Evolutionary conservation across 2,113 vertebrate genomes (phyloP), one percentile per base, ranked within the genome.

Genomic region (Neofelis nebulosa): DNA sequence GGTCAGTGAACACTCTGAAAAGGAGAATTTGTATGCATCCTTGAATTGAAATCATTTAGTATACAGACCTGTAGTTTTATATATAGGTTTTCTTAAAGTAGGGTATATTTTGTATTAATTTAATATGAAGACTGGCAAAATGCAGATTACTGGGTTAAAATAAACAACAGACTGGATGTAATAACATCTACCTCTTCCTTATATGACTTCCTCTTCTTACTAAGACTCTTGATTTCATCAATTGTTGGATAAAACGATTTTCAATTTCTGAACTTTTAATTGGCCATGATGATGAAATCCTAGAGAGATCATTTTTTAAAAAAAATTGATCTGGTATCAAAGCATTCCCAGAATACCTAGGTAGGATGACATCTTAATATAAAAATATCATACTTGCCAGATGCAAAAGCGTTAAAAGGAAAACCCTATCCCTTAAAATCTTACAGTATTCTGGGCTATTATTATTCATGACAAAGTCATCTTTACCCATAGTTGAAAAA

Each of bases 221-320:
- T 73, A 85, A 68, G 16, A 85, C 45, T 94, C 50, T 57, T 52
- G 4, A 88, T 78, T 91, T 89, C 19, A 91, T 66, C 29, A 33
- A 79, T 38, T 94, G 31, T 74, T 82, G 6, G 18, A 76, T 14
- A 73, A 95, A 93, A 96, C 1, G 9, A 82, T 68, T 94, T 95
- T 90, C 27, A 93, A 69, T 74, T 86, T 61, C 27, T 90, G 41
- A 90, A 82, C 27, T 74, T 94, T 89, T 41, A 92, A 69, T 1
- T 83, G 50, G 83, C 48, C 41, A n/a, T 36, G 78, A 81, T 76
- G 41, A 89, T 36, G 89, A 98, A 98, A 94, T 76, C 16, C 61
- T 95, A 82, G 63, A 48, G 27, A 61, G 7, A 66, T 65, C 8
- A 84, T 81, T 89, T 71, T 84, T 68, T 69, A 5, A 29, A 71